A percentile compares a stretch with the other conserved stretches of the same genome.
phyloP scores from a whole-genome alignment of 2,797 vertebrate species.

The Myotis myotis region DNA sequence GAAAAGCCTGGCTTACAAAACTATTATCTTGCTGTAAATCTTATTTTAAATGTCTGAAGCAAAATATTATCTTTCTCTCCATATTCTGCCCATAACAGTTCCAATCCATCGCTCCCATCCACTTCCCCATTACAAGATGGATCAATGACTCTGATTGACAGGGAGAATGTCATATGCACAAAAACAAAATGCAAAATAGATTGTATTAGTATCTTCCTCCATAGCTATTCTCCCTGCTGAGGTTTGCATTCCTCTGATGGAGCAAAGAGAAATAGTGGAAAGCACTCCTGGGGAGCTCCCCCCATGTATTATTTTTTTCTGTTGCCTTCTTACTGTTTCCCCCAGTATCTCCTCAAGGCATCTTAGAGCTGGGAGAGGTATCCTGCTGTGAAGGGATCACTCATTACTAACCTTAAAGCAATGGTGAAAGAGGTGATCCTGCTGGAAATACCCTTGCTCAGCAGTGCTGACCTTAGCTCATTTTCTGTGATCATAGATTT shows the following conservation, averaged over 20 bases:
- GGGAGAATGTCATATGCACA: not conserved
- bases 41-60: conserved; percentile 5
- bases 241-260: not conserved
- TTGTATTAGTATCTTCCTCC: not conserved
- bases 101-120: not conserved
- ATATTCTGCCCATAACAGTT: not conserved
- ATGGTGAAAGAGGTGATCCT: not conserved
- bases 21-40: not conserved
- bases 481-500: not conserved
- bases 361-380: not conserved
- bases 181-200: conserved; percentile 3
- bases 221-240: not conserved
- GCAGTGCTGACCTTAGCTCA: not conserved
- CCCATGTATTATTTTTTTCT: not conserved
- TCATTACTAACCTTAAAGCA: not conserved
- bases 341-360: not conserved
- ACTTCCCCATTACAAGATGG: not conserved
- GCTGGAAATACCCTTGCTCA: not conserved
- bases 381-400: not conserved
- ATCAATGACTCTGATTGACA: not conserved
- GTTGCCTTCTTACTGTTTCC: not conserved
- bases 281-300: not conserved
- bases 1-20: not conserved
- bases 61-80: conserved; percentile 18
- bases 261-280: not conserved